phyloP scores from a whole-genome alignment of 2,113 vertebrate genomes.

The Coptodon rendalli region DNA sequence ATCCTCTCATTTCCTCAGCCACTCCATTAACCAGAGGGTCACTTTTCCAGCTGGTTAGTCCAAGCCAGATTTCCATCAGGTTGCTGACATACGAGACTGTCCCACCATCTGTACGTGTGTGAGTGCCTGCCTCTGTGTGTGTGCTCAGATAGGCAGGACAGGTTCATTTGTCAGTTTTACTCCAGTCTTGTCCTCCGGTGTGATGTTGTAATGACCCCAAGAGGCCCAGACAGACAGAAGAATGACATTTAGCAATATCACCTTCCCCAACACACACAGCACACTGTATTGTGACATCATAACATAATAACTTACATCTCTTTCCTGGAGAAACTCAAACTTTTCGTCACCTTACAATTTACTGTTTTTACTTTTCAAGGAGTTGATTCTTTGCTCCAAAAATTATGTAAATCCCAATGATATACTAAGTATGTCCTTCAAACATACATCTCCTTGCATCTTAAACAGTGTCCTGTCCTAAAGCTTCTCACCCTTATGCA shows the following conservation, averaged over 20 bases:
- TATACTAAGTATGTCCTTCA: background rate
- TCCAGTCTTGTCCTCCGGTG: slow-evolving; percentile 30
- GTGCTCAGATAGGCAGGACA: slow-evolving; percentile 2
- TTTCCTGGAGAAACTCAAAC: background rate
- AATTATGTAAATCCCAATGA: background rate
- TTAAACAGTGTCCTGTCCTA: background rate
- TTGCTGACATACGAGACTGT: slow-evolving; percentile 34
- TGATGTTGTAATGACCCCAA: slow-evolving; percentile 32
- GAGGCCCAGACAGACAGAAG: slow-evolving; percentile 14
- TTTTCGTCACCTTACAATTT: background rate
- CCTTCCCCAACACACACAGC: background rate
- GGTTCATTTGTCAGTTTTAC: slow-evolving; percentile 54
- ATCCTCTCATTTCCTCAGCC: slow-evolving; percentile 62
- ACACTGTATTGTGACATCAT: background rate
- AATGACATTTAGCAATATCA: slow-evolving; percentile 21
- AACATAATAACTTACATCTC: background rate
- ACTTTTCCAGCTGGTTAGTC: slow-evolving; percentile 64
- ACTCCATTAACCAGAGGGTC: slow-evolving; percentile 91
- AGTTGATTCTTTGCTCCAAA: background rate
- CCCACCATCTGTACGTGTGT: slow-evolving; percentile 1
- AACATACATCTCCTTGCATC: background rate
- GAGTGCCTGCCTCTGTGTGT: background rate
- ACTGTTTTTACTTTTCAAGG: background rate
- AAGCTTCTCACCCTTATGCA: background rate
- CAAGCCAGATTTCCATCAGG: slow-evolving; percentile 47